A percentile compares a stretch with the other conserved stretches of the same genome.
These are phyloP conservation scores for Genyomyrus donnyi DNA, from an alignment of 2,113 vertebrate genomes.

Conservation along the genomic window DNA sequence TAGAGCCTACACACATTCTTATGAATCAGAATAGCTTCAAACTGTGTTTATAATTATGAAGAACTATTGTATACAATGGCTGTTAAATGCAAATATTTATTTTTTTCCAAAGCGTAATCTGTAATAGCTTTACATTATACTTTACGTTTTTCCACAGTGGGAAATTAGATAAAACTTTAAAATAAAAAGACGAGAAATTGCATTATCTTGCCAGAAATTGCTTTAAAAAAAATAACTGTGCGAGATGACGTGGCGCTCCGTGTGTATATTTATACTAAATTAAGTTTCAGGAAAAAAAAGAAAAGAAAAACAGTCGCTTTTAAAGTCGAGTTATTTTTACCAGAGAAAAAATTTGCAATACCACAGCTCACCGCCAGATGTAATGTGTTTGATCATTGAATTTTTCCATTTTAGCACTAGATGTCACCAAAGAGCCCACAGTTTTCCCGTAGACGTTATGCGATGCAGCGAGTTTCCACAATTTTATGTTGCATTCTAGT, in stretches of 20 bases:
- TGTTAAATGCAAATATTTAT: not conserved
- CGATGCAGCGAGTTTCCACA: not conserved
- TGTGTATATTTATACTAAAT: conserved; percentile 57
- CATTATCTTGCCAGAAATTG: conserved; percentile 1
- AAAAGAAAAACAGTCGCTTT: conserved; percentile 43
- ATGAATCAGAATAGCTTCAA: not conserved
- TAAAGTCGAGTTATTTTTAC: conserved; percentile 38
- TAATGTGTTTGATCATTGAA: conserved; percentile 23
- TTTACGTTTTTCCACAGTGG: not conserved
- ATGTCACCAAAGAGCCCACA: conserved; percentile 17
- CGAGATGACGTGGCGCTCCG: conserved; percentile 61
- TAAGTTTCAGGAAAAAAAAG: conserved; percentile 33
- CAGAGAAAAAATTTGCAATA: conserved; percentile 29
- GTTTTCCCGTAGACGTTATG: conserved; percentile 17
- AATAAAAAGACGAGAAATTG: not conserved
- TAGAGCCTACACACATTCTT: not conserved
- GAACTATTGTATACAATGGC: not conserved
- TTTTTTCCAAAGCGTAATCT: not conserved
- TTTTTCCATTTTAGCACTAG: conserved; percentile 12
- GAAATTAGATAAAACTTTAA: not conserved
- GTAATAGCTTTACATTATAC: not conserved
- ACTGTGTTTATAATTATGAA: not conserved
- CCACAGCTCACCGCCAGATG: conserved; percentile 36
- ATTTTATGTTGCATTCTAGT: conserved; percentile 33
- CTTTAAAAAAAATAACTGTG: conserved; percentile 34